Conservation (phyloP, 2,113 vertebrate genomes). For the Puma concolor region DNA sequence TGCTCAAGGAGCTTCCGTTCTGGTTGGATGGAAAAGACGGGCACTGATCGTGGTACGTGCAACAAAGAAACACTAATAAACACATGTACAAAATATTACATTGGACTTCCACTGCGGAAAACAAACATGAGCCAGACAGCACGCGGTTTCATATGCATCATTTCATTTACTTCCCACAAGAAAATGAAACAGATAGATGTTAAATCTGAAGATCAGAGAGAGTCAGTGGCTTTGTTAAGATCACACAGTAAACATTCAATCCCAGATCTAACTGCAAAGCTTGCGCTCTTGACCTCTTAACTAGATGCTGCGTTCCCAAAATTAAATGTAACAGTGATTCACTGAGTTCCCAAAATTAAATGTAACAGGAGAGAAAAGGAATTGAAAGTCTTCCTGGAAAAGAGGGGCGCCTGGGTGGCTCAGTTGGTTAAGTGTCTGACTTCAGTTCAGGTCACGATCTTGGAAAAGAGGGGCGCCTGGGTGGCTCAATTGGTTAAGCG, state of each 20-base stretch:
- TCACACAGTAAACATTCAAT: neutral
- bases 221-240: neutral
- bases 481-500: no score
- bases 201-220: neutral
- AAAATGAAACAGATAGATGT: neutral
- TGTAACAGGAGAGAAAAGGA: neutral
- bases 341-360: neutral
- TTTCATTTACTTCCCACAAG: neutral
- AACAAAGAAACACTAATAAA: neutral
- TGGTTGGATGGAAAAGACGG: fast-evolving
- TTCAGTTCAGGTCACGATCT: neutral
- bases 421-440: no score
- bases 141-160: neutral
- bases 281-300: neutral
- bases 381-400: neutral
- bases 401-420: neutral
- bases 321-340: neutral
- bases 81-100: neutral
- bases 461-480: neutral
- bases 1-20: neutral
- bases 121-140: neutral
- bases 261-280: neutral
- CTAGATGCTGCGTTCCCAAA: neutral
- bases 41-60: neutral
- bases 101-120: neutral